Conservation (phyloP, 2,113 vertebrate species). For the Willisornis vidua region DNA sequence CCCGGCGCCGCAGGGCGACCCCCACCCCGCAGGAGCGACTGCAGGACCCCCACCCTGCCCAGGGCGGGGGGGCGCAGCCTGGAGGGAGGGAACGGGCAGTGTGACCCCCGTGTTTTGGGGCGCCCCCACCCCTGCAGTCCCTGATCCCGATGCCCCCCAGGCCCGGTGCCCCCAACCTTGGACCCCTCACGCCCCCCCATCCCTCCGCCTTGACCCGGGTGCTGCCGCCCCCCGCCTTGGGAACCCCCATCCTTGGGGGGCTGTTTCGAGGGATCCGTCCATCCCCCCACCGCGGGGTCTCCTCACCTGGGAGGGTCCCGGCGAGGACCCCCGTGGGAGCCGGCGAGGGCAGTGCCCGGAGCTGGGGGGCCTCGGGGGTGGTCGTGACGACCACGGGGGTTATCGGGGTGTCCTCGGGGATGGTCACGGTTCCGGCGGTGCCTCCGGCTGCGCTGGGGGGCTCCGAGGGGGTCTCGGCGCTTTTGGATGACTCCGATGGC, state of each 20-base stretch:
- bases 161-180: neutral
- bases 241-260: neutral
- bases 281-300: too few species aligned
- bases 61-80: conserved; percentile 83
- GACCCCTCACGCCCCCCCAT: too few species aligned
- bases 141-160: neutral
- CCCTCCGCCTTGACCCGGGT: too few species aligned
- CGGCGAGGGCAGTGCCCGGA: neutral
- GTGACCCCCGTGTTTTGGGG: neutral
- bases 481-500: neutral
- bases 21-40: conserved; percentile 88
- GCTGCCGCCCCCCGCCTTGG: too few species aligned
- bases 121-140: neutral
- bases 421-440: neutral
- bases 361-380: neutral
- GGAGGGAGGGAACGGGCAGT: neutral
- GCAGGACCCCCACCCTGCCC: conserved; percentile 88
- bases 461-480: neutral
- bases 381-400: neutral
- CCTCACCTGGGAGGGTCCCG: neutral
- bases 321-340: neutral
- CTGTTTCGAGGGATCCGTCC: neutral
- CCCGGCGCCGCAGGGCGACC: conserved; percentile 79
- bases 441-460: too few species aligned
- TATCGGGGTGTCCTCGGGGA: neutral